These are phyloP conservation scores for Nasonia longicornis DNA, from an alignment of 1,140 invertebrate species.

Conservation along the genomic window DNA sequence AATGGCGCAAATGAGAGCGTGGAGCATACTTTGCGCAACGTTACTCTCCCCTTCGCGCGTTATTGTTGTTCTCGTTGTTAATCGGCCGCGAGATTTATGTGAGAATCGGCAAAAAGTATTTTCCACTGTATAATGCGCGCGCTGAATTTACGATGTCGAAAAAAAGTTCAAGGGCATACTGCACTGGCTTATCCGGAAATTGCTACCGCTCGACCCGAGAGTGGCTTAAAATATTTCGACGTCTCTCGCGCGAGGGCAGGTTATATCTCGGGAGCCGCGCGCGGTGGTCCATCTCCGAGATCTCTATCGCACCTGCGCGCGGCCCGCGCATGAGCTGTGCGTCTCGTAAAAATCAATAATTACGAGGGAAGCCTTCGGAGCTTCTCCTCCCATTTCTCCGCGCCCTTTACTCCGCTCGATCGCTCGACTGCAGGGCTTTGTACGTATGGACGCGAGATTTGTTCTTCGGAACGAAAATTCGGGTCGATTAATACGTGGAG, in stretches of 20 bases:
- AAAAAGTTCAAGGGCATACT: conserved; percentile 16
- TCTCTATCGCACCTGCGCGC: conserved; percentile 62
- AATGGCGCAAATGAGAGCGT: not conserved
- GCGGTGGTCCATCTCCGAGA: conserved; percentile 49
- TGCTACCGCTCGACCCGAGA: conserved; percentile 20
- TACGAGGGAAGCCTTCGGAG: conserved; percentile 53
- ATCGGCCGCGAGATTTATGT: conserved; percentile 40
- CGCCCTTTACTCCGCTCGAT: not conserved
- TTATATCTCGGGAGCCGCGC: conserved; percentile 50
- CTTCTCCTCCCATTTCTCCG: not conserved
- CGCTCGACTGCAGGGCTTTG: not conserved
- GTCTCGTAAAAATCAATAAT: conserved; percentile 65
- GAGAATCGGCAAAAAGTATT: conserved; percentile 36
- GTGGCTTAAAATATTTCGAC: conserved; percentile 60
- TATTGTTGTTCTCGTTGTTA: not conserved
- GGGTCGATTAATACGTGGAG: conserved; percentile 3
- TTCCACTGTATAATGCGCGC: not conserved
- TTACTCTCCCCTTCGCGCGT: not conserved
- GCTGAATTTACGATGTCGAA: conserved; percentile 16
- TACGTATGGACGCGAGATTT: not conserved
- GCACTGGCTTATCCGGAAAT: conserved; percentile 3
- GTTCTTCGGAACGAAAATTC: not conserved
- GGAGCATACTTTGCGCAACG: conserved; percentile 14
- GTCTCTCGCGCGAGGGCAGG: conserved; percentile 51
- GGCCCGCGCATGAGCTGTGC: conserved; percentile 45